phyloP scores from a whole-genome alignment of 2,113 vertebrate species.

The Cheirogaleus medius region DNA sequence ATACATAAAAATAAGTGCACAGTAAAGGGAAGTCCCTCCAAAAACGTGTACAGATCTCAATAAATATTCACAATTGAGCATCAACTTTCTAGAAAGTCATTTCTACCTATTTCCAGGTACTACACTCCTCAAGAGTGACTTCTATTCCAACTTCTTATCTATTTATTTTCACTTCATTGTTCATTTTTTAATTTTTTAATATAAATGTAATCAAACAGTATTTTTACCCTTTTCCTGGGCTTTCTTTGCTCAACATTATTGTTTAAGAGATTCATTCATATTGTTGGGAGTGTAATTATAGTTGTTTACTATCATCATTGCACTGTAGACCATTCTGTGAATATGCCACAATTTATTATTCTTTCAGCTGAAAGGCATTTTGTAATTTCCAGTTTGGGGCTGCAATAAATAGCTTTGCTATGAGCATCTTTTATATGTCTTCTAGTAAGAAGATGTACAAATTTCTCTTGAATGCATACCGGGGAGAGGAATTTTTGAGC shows the following conservation, averaged over 20 bases:
- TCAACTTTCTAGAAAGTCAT: not conserved
- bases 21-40: not conserved
- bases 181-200: not conserved
- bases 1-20: not conserved
- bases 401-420: not conserved
- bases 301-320: not conserved
- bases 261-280: not conserved
- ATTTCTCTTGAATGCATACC: not conserved
- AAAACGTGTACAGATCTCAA: not conserved
- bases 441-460: not conserved
- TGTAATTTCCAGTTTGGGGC: not conserved
- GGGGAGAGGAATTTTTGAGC: not conserved
- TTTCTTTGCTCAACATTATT: not conserved
- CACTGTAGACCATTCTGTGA: not conserved
- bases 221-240: not conserved
- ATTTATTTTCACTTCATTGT: not conserved
- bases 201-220: not conserved
- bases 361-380: not conserved
- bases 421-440: not conserved
- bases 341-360: not conserved
- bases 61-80: not conserved
- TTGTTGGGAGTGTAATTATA: not conserved
- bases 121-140: not conserved
- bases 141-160: not conserved
- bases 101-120: not conserved